Percentiles rank a stretch among this genome's conserved stretches.
Evolutionary conservation across 1,140 invertebrate genomes (phyloP).

Genomic region (Battus philenor): DNA sequence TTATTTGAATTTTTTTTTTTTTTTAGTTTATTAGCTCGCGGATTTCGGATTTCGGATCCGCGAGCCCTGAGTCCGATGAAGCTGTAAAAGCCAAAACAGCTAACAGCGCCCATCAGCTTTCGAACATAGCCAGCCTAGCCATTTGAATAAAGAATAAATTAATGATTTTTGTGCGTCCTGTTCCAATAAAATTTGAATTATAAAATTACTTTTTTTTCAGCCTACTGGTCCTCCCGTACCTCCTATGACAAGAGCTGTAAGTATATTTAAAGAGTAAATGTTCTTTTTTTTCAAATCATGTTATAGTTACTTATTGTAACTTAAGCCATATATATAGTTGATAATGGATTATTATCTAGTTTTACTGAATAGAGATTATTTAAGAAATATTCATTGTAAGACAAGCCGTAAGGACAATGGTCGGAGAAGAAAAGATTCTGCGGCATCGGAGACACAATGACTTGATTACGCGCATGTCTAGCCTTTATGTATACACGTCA

Average conservation of each 20-base stretch:
- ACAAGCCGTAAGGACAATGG: slow-evolving; percentile 1
- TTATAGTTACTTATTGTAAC: no score
- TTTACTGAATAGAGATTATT: slow-evolving; percentile 2
- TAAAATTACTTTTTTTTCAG: slow-evolving; percentile 26
- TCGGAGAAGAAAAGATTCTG: slow-evolving; percentile 1
- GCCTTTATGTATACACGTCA: slow-evolving; percentile 1
- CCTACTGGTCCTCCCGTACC: slow-evolving; percentile 45
- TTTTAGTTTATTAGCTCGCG: no score
- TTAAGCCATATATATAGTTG: neutral
- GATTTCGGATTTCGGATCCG: no score
- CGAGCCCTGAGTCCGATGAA: no score
- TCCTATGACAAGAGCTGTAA: slow-evolving; percentile 47
- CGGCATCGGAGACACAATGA: slow-evolving; percentile 11
- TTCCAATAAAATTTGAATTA: no score
- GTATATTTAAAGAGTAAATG: no score
- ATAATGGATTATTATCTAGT: neutral
- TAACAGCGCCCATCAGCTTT: no score
- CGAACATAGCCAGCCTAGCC: no score
- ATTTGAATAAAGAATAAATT: no score
- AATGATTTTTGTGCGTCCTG: no score
- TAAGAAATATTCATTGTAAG: slow-evolving; percentile 3
- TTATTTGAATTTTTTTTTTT: no score
- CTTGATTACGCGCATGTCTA: slow-evolving; percentile 7
- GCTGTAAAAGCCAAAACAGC: no score
- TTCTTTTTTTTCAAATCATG: neutral